Percentiles rank a stretch among this genome's conserved stretches.
Conservation (phyloP, 2,797 vertebrate genomes). For the Myotis daubentonii region DNA sequence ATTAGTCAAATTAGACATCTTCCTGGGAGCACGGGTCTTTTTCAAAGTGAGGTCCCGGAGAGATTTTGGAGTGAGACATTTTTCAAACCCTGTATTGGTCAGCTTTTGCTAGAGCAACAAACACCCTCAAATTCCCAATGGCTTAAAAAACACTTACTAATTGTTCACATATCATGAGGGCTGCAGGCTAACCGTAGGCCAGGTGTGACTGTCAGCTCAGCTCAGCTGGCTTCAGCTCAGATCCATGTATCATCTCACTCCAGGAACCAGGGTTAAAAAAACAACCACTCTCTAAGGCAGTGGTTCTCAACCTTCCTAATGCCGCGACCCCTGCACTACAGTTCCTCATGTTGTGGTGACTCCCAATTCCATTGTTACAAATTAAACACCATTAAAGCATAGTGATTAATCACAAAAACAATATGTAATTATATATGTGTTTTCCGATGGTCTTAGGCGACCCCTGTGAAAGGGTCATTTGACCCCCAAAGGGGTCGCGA, state of each 20-base stretch:
- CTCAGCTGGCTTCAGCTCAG: background rate
- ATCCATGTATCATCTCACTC: background rate
- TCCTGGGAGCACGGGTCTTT: background rate
- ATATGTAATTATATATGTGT: too few relatives aligned
- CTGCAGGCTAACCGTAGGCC: background rate
- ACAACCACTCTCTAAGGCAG: background rate
- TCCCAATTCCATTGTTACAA: too few relatives aligned
- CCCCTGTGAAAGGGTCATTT: too few relatives aligned
- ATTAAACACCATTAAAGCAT: too few relatives aligned
- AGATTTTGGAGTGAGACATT: background rate
- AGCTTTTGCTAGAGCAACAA: slow-evolving; percentile 14
- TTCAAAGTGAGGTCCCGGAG: background rate
- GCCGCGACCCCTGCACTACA: too few relatives aligned
- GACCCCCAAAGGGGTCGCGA: too few relatives aligned
- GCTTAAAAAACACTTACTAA: background rate
- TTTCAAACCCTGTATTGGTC: background rate
- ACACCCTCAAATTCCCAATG: background rate
- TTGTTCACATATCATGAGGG: background rate
- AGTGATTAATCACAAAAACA: too few relatives aligned
- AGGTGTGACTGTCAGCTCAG: background rate
- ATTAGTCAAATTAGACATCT: background rate
- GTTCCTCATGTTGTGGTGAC: too few relatives aligned
- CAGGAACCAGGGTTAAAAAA: background rate
- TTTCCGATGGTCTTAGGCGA: too few relatives aligned
- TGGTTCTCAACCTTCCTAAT: too few relatives aligned